These are phyloP conservation scores for Oryzias curvinotus DNA, from an alignment of 2,113 vertebrate genomes.

Conservation along the genomic window DNA sequence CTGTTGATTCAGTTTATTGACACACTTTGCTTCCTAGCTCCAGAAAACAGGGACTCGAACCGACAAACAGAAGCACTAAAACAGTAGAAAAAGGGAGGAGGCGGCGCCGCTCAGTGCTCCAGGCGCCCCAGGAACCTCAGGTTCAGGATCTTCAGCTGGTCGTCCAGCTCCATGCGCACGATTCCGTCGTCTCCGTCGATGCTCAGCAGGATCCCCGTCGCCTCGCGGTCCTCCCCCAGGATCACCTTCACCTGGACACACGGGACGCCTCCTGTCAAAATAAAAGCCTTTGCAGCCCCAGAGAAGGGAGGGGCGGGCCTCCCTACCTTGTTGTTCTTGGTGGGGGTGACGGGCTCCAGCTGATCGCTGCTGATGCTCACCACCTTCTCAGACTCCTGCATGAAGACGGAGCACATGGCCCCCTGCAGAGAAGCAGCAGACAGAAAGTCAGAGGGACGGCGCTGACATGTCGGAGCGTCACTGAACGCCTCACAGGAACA, in stretches of 20 bases:
- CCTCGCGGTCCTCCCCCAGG: conserved; percentile 89
- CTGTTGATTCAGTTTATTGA: conserved; percentile 69
- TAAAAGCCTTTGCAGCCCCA: neutral
- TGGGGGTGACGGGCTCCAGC: conserved; percentile 89
- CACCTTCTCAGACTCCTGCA: conserved; percentile 91
- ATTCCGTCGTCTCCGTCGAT: conserved; percentile 94
- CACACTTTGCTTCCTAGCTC: conserved; percentile 10
- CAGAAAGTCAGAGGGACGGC: neutral
- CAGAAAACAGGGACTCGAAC: conserved; percentile 25
- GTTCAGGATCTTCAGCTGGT: conserved; percentile 93
- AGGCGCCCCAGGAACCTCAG: conserved; percentile 90
- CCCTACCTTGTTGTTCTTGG: conserved; percentile 91
- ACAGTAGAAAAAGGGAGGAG: conserved; percentile 12
- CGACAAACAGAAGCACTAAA: conserved; percentile 54
- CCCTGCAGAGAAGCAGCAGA: conserved; percentile 68
- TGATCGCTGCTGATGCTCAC: conserved; percentile 93
- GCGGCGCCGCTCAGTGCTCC: conserved; percentile 68
- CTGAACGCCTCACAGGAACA: too few species aligned
- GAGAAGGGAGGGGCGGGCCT: neutral
- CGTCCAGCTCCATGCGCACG: conserved; percentile 89
- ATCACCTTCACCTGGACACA: conserved; percentile 88
- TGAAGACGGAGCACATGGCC: conserved; percentile 91
- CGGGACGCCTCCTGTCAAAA: neutral
- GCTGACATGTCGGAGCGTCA: too few species aligned
- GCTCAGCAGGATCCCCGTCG: conserved; percentile 88